Percentiles rank a stretch among this genome's conserved stretches.
phyloP scores from a whole-genome alignment of 2,888 invertebrate genomes.

The Caenorhabditis drosophilae region DNA sequence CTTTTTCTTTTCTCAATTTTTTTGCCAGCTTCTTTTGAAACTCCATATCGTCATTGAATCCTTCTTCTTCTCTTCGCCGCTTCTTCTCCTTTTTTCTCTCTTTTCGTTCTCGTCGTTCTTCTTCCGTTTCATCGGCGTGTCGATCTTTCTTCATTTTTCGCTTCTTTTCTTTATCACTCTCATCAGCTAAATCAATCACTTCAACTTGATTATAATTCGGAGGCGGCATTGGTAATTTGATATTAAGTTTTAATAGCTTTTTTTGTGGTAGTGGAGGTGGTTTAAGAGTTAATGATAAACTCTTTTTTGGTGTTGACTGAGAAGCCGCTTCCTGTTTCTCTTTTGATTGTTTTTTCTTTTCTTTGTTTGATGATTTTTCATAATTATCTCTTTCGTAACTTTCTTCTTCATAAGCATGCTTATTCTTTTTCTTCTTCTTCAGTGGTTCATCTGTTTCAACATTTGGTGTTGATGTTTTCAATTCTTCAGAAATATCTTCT shows the following conservation, averaged over 20 bases:
- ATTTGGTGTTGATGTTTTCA: conserved; percentile 1
- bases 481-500: conserved; percentile 35
- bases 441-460: conserved; percentile 5
- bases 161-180: conserved; percentile 6
- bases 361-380: conserved; percentile 1
- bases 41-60: conserved; percentile 9
- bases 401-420: not conserved
- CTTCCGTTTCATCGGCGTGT: conserved; percentile 24
- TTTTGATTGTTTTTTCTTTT: conserved; percentile 1
- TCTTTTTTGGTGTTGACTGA: not conserved
- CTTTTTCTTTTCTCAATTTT: conserved; percentile 15
- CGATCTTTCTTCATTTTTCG: conserved; percentile 12
- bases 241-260: too few species aligned
- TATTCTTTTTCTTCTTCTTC: not conserved
- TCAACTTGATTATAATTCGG: too few species aligned
- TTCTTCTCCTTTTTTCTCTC: conserved; percentile 11
- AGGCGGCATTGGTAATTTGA: too few species aligned
- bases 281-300: not conserved
- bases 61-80: not conserved
- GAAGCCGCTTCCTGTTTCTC: not conserved
- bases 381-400: conserved; percentile 11
- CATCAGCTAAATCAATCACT: too few species aligned
- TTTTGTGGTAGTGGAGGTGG: too few species aligned
- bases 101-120: conserved; percentile 12
- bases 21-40: conserved; percentile 10